phyloP scores from a whole-genome alignment of 1,140 invertebrate species.

The Frieseomelitta varia region DNA sequence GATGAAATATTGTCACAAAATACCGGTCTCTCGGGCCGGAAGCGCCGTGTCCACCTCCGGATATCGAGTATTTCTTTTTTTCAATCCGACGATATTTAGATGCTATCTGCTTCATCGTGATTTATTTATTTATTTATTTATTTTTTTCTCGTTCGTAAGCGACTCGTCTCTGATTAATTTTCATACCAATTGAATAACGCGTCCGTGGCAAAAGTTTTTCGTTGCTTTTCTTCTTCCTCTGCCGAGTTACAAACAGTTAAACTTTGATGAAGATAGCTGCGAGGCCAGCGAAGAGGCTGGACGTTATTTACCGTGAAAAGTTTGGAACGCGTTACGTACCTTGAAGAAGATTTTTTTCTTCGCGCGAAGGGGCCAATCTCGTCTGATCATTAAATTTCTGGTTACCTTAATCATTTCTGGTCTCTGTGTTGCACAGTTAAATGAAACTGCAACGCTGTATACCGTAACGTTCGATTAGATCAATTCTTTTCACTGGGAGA shows the following conservation, averaged over 20 bases:
- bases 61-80: not conserved
- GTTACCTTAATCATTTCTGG: too few relatives aligned
- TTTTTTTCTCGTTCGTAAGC: not conserved
- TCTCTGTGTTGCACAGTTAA: too few relatives aligned
- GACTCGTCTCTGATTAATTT: not conserved
- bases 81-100: not conserved
- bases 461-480: too few relatives aligned
- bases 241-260: not conserved
- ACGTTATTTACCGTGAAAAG: too few relatives aligned
- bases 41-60: too few relatives aligned
- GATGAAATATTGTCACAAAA: slow-evolving; percentile 10
- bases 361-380: not conserved
- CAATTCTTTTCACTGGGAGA: too few relatives aligned
- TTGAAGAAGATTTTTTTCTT: not conserved
- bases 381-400: too few relatives aligned
- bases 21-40: not conserved
- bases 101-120: not conserved
- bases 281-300: not conserved
- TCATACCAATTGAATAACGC: not conserved
- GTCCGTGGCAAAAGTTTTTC: too few relatives aligned
- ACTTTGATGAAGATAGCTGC: not conserved
- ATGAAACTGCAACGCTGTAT: too few relatives aligned
- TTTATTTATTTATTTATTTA: not conserved
- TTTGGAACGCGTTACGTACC: too few relatives aligned
- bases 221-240: too few relatives aligned